These are phyloP conservation scores for Neoseiulus cucumeris DNA, from an alignment of 1,140 invertebrate species.

Conservation along the genomic window DNA sequence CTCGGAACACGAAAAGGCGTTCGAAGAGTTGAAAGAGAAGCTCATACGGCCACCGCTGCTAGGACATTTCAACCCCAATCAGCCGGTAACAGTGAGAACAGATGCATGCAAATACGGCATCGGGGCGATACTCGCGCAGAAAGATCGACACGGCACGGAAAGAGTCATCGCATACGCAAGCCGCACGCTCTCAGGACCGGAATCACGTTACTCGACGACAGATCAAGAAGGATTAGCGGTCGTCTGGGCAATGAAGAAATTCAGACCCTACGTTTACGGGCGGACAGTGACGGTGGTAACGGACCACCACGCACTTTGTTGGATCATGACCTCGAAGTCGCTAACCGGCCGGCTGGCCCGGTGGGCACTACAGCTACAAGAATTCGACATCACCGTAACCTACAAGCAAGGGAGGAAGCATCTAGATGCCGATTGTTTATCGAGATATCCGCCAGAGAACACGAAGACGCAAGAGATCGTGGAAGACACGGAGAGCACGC, in stretches of 20 bases:
- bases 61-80: neutral
- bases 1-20: slow-evolving; percentile 9
- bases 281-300: slow-evolving; percentile 13
- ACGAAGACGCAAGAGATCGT: too few relatives aligned
- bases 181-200: slow-evolving; percentile 17
- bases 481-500: too few relatives aligned
- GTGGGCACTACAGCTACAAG: slow-evolving; percentile 18
- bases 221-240: slow-evolving; percentile 29
- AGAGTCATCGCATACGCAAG: slow-evolving; percentile 24
- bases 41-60: neutral
- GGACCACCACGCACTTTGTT: neutral
- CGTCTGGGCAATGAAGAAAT: slow-evolving; percentile 28
- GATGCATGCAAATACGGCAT: neutral
- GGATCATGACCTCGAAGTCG: too few relatives aligned
- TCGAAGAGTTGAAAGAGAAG: neutral
- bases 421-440: slow-evolving; percentile 12
- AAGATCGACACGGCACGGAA: neutral
- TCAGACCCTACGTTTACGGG: slow-evolving; percentile 26
- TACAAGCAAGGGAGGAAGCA: slow-evolving; percentile 14
- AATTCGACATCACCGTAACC: slow-evolving; percentile 17
- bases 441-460: too few relatives aligned
- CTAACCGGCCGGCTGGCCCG: slow-evolving; percentile 14
- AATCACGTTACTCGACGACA: slow-evolving; percentile 25
- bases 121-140: neutral
- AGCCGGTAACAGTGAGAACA: neutral